Base-by-base conservation (phyloP, 2,113 vertebrate species). In the Ictalurus punctatus region DNA sequence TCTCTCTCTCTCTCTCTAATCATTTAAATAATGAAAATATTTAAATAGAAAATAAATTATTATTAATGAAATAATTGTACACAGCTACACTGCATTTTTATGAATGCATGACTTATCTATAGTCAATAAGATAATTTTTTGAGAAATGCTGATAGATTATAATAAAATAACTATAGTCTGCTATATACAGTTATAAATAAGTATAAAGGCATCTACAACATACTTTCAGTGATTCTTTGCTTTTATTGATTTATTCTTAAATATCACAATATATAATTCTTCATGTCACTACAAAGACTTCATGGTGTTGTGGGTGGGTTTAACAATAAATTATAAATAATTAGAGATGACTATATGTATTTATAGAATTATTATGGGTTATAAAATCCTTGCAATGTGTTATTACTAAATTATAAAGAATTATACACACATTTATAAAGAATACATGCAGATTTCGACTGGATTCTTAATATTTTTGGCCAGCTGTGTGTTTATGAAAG, bases 401-500 rank as follows among this genome's bases (percentile, higher is more conserved):
- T 83, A 83, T 83, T 83, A 83, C 34, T 0, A 44, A 40, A 83
- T 61, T 25, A 7, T 40, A 44, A 83, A 44, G 58, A 83, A 63
- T 83, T 83, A 63, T 83, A 83, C 0, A 13, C 21, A 61, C 23
- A 27, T 40, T 83, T 21, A 59, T 61, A 59, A 37, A 19, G 58
- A 59, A 59, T 13, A 59, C 30, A 59, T 16, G 4, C 63, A 63
- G 30, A 59, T 37, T 23, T 25, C 0, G 10, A 83, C 81, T 61
- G 30, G 1, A 37, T 59, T 59, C 58, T 17, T 61, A 61, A 37
- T 83, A 40, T 59, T 63, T 54, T 85, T 71, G 84, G 48, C 58
- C 69, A 48, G 83, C 34, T 12, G 8, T 86, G 67, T 86, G 63
- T 86, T 86, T 74, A 89, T 74, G 48, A 90, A 90, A 83, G 40